These are phyloP conservation scores for Falcunculus frontatus DNA, from an alignment of 2,113 vertebrate genomes.

Conservation along the genomic window DNA sequence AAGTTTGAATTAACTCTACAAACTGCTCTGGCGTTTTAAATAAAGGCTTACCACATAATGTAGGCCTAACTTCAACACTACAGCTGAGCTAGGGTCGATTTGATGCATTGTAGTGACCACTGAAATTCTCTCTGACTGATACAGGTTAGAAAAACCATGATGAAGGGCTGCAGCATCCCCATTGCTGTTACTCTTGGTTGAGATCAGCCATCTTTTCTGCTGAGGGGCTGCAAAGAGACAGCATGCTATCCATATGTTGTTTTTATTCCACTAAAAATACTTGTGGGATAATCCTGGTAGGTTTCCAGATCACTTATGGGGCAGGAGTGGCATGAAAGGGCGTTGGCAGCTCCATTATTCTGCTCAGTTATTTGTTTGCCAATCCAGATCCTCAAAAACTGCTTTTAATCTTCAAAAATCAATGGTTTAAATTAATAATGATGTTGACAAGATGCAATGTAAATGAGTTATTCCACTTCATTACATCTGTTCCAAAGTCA, in stretches of 20 bases:
- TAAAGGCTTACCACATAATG: not conserved
- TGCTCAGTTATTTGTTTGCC: not conserved
- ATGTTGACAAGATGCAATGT: not conserved
- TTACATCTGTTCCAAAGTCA: not conserved
- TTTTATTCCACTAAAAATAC: not conserved
- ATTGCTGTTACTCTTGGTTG: not conserved
- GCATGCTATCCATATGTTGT: not conserved
- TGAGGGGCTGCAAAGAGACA: not conserved
- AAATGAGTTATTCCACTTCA: slow-evolving; percentile 34
- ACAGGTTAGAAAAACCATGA: not conserved
- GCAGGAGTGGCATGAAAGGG: not conserved
- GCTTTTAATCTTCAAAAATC: not conserved
- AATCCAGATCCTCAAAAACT: not conserved
- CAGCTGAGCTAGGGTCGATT: not conserved
- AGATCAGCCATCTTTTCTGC: not conserved
- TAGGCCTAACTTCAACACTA: not conserved
- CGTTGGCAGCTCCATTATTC: not conserved
- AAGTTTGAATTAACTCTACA: not conserved
- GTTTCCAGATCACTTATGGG: not conserved
- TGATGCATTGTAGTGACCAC: not conserved
- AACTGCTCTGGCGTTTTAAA: not conserved
- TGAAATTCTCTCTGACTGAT: not conserved
- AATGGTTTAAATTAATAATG: not conserved
- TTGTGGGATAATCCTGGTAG: not conserved
- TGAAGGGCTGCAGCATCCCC: not conserved